Evolutionary conservation across 2,797 vertebrate genomes (phyloP), one percentile per base, ranked within the genome.

Genomic region (Meda fulgida): DNA sequence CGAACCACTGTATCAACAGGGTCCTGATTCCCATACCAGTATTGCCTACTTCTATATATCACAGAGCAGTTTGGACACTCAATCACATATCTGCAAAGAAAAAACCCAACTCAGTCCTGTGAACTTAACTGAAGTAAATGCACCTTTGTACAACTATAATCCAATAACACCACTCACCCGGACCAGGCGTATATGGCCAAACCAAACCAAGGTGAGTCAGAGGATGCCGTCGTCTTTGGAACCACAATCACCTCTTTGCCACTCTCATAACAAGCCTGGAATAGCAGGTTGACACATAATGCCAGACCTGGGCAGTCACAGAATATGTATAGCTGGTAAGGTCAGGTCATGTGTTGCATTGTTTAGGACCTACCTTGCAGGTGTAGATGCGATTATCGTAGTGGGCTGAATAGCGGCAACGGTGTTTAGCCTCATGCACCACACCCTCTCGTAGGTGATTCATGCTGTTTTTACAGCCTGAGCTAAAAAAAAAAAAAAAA

Each of bases 111-210:
- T 78, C 34, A 34, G 34, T 36, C 6, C 34, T 19, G 13, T 19
- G 31, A 31, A 53, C 23, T 48, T 11, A 55, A n/a, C 8, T 19
- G 34, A 46, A 26, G 10, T 18, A 11, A 82, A 84, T 31, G 31
- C 9, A 36, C 16, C 1, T 48, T 21, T 34, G 60, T 4, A 34
- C 38, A 23, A 40, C 11, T 21, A 34, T 34, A 13, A 60, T 13
- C 6, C 58, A 81, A 19, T 26, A 75, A 29, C 78, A 55, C 7
- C 21, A 96, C 98, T 97, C 92, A 99, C 98, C 98, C 98, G 55
- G 98, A 99, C 98, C 98, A 99, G 72, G 98, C 98, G 1, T 99
- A 99, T 89, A 98, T 98, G 86, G 98, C 98, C 88, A 99, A 95
- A 67, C 98, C 98, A 90, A 99, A 95, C 98, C 98, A 99, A 67